A percentile compares a stretch with the other conserved stretches of the same genome.
phyloP scores from a whole-genome alignment of 2,888 invertebrate species.

The Synergus gifuensis region DNA sequence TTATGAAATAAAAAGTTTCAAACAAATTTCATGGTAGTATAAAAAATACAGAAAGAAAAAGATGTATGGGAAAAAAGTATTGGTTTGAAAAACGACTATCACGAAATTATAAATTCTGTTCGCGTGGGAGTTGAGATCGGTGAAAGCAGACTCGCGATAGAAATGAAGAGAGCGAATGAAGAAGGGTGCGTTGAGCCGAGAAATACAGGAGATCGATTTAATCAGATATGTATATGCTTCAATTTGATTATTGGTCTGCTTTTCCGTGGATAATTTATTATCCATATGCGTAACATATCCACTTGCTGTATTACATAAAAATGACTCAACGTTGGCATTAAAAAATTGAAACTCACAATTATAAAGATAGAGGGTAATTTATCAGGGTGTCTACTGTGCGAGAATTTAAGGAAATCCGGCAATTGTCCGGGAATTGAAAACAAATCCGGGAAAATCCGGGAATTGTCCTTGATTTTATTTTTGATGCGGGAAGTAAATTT shows the following conservation, averaged over 20 bases:
- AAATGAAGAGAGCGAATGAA: constrained; percentile 5
- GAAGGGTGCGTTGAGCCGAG: neutral
- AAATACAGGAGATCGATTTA: constrained; percentile 19
- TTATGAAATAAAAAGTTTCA: neutral
- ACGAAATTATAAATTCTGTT: constrained; percentile 24
- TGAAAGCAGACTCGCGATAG: constrained; percentile 4
- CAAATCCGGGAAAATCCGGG: too few relatives aligned
- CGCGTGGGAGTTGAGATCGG: neutral
- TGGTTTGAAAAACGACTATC: constrained; percentile 12
- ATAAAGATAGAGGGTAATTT: too few relatives aligned
- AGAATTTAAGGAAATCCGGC: too few relatives aligned
- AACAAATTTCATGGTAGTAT: neutral
- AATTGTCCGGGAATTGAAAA: too few relatives aligned
- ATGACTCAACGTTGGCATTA: too few relatives aligned
- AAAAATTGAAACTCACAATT: too few relatives aligned
- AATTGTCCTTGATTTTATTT: too few relatives aligned
- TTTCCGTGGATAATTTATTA: constrained; percentile 24
- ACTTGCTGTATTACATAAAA: too few relatives aligned
- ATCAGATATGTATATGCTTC: neutral
- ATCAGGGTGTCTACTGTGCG: too few relatives aligned
- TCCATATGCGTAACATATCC: neutral
- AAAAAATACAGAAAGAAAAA: neutral
- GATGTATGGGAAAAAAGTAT: neutral
- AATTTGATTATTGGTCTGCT: constrained; percentile 33
- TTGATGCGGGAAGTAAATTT: too few relatives aligned